Base-by-base conservation (phyloP, 2,797 vertebrate genomes). In the Sylvilagus floridanus region DNA sequence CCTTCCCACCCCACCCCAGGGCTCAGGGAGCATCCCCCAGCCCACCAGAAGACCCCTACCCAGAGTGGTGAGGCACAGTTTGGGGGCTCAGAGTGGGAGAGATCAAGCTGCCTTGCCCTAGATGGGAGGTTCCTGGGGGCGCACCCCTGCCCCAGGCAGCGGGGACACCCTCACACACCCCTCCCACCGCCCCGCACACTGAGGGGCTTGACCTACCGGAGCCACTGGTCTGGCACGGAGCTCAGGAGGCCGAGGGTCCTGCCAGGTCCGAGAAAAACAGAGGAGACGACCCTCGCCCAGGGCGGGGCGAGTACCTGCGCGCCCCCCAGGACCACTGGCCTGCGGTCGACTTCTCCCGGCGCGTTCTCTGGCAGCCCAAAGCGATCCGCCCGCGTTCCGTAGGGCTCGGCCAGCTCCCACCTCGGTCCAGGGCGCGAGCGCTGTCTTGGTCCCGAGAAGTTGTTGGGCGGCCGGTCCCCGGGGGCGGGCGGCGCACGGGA, bases 401-500 rank as follows among this genome's bases (percentile, higher is more conserved):
- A 26, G 42, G 16, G n/a, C n/a, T 54, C 66, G 1, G 69, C 65
- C 8, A 4, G 62, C 85, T 28, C 65, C 78, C 66, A n/a, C 68
- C 76, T 17, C n/a, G 2, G 37, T 47, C 90, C 1, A 0, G 54
- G 42, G 73, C 47, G 84, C 63, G 7, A 42, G 79, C 8, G 60
- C 88, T 2, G 32, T 68, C 91, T 90, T 68, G 4, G 89, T 88
- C 93, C 81, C 24, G 52, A 60, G 5, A 60, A 83, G 87, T 92
- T 95, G 93, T 96, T 96, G 14, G 69, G 95, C 24, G 21, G 73
- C 88, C n/a, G 62, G 87, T 93, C 50, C 73, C 79, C 10, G 0
- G 66, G 66, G 57, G 76, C 60, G 7, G 30, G 71, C 24, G 17
- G 84, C 84, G 35, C 79, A 62, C 47, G 62, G 93, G 84, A 42